phyloP scores from a whole-genome alignment of 2,797 vertebrate species.

The Hozukius guyotensis region DNA sequence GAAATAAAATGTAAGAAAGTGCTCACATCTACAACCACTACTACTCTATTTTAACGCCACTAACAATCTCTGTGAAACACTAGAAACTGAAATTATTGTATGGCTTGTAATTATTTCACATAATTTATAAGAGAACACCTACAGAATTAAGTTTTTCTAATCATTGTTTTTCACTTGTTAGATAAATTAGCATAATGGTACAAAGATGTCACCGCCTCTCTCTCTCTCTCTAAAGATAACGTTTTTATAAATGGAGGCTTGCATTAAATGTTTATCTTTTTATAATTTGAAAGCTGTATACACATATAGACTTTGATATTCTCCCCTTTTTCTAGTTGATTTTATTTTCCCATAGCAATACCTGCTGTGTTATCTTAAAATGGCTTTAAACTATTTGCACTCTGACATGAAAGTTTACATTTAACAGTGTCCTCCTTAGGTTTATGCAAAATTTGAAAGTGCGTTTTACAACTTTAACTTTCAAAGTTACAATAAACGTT shows the following conservation, averaged over 20 bases:
- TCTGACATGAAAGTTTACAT: conserved; percentile 57
- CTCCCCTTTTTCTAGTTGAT: not conserved
- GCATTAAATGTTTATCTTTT: conserved; percentile 13
- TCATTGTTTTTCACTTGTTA: not conserved
- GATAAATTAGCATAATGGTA: conserved; percentile 21
- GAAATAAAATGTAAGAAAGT: not conserved
- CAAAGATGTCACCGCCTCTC: conserved; percentile 17
- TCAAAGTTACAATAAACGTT: not conserved
- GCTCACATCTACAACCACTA: not conserved
- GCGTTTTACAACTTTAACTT: conserved; percentile 4
- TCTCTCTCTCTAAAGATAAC: conserved; percentile 1
- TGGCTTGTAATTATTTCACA: not conserved
- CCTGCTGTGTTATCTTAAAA: conserved; percentile 22
- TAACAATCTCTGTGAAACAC: conserved; percentile 4
- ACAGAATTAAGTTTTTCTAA: not conserved
- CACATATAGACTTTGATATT: conserved; percentile 3
- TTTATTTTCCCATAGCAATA: not conserved
- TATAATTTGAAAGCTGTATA: not conserved
- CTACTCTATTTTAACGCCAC: not conserved
- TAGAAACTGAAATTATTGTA: not conserved
- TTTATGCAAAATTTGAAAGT: conserved; percentile 30
- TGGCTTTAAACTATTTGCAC: conserved; percentile 57
- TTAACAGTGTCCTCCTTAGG: conserved; percentile 21
- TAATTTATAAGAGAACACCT: not conserved
- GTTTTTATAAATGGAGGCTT: conserved; percentile 31